These are phyloP conservation scores for Mimumesa dahlbomi DNA, from an alignment of 2,888 invertebrate species.

Conservation along the genomic window DNA sequence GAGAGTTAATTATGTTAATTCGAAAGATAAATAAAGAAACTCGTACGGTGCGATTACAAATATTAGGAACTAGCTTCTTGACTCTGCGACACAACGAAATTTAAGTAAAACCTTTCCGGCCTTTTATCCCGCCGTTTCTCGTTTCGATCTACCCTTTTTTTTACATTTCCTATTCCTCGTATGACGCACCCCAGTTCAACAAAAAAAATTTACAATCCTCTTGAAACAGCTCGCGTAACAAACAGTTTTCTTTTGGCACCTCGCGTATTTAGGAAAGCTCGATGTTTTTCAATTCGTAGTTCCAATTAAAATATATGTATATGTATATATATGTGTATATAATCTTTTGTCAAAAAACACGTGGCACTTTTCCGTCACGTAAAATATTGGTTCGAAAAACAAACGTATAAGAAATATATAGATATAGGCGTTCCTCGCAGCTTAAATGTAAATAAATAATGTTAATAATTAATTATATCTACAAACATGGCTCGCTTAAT, in stretches of 20 bases:
- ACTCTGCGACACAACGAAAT: neutral
- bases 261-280: neutral
- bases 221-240: no score
- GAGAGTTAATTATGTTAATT: neutral
- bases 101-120: no score
- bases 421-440: neutral
- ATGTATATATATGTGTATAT: no score
- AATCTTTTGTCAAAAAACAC: neutral
- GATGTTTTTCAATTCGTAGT: neutral
- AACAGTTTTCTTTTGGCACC: neutral
- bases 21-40: neutral
- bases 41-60: constrained; percentile 3
- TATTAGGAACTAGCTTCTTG: constrained; percentile 25
- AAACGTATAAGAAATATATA: neutral
- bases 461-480: constrained; percentile 17
- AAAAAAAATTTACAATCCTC: no score
- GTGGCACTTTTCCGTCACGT: neutral
- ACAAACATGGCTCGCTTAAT: constrained; percentile 14
- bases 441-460: constrained; percentile 43
- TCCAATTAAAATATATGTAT: no score
- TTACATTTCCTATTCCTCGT: constrained; percentile 1
- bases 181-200: neutral
- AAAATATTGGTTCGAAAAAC: no score
- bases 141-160: neutral
- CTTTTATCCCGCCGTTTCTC: neutral